Conservation (phyloP, 2,113 vertebrate genomes). For the Gambusia holbrooki region DNA sequence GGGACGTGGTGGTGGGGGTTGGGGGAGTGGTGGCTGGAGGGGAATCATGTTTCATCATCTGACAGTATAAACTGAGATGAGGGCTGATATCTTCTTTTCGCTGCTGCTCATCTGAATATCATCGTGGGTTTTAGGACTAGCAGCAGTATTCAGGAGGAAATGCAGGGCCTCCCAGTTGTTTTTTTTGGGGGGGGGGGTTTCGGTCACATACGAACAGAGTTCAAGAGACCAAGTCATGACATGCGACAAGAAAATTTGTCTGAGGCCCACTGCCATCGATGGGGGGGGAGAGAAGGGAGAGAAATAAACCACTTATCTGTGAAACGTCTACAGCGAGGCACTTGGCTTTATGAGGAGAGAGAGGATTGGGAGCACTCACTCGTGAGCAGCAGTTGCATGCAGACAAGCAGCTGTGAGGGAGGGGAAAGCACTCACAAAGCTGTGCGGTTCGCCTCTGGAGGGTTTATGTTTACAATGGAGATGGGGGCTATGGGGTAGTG, state of each 20-base stretch:
- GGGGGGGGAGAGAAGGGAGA: not conserved
- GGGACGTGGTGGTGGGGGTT: not conserved
- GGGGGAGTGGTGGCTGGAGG: conserved; percentile 46
- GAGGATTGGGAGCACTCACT: conserved; percentile 64
- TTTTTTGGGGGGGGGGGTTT: not conserved
- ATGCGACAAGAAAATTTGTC: conserved; percentile 57
- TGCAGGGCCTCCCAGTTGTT: too few relatives aligned
- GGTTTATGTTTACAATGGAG: conserved; percentile 64
- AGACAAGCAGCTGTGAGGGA: conserved; percentile 56
- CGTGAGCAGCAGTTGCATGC: conserved; percentile 59
- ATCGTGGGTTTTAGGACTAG: conserved; percentile 42
- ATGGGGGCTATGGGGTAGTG: conserved; percentile 1
- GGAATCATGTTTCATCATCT: conserved; percentile 73
- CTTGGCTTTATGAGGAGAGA: conserved; percentile 64
- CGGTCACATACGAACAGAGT: conserved; percentile 38
- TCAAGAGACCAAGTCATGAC: conserved; percentile 59
- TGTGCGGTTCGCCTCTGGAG: conserved; percentile 54
- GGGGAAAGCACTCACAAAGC: conserved; percentile 56
- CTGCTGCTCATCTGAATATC: conserved; percentile 43
- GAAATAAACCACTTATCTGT: conserved; percentile 64
- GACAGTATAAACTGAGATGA: conserved; percentile 49
- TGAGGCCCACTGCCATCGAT: conserved; percentile 46
- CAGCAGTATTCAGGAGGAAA: conserved; percentile 13
- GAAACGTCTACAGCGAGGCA: conserved; percentile 58
- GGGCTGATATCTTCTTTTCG: conserved; percentile 54